A percentile compares a stretch with the other conserved stretches of the same genome.
Evolutionary conservation across 2,888 invertebrate species (phyloP).

Genomic region (Aphrophora alni): DNA sequence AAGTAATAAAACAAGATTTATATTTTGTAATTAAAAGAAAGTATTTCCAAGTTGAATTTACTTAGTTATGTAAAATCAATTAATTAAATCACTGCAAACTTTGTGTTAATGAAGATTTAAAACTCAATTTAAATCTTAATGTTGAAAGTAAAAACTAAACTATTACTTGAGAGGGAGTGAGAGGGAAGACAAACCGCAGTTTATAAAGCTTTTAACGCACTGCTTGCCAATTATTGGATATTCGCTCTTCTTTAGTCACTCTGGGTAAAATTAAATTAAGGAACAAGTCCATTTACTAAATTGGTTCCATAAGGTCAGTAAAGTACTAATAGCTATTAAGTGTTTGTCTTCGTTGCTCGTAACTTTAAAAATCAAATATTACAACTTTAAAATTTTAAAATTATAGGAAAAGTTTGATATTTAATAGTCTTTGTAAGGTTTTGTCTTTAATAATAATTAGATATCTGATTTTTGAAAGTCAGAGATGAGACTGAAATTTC

Average conservation of each 20-base stretch:
- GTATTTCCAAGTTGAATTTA: not conserved
- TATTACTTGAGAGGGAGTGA: not conserved
- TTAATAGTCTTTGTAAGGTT: too few relatives aligned
- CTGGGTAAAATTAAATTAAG: not conserved
- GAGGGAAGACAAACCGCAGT: not conserved
- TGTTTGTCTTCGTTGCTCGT: too few relatives aligned
- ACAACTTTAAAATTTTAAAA: too few relatives aligned
- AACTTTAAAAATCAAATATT: too few relatives aligned
- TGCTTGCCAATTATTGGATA: slow-evolving; percentile 2
- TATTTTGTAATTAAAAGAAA: not conserved
- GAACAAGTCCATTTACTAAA: not conserved
- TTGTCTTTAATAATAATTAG: too few relatives aligned
- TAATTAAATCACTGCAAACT: not conserved
- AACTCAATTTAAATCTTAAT: slow-evolving; percentile 2
- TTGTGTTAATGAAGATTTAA: not conserved
- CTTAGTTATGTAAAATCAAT: not conserved
- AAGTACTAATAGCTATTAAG: not conserved
- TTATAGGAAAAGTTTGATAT: too few relatives aligned
- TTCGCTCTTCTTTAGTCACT: not conserved
- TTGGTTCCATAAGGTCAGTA: not conserved
- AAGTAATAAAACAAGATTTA: too few relatives aligned
- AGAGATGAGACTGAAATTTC: too few relatives aligned
- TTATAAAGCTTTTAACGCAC: slow-evolving; percentile 9
- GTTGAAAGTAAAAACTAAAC: not conserved
- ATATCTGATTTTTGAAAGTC: too few relatives aligned